A percentile compares a stretch with the other conserved stretches of the same genome.
Conservation (phyloP, 2,888 invertebrate genomes). For the Agrotis exclamationis region DNA sequence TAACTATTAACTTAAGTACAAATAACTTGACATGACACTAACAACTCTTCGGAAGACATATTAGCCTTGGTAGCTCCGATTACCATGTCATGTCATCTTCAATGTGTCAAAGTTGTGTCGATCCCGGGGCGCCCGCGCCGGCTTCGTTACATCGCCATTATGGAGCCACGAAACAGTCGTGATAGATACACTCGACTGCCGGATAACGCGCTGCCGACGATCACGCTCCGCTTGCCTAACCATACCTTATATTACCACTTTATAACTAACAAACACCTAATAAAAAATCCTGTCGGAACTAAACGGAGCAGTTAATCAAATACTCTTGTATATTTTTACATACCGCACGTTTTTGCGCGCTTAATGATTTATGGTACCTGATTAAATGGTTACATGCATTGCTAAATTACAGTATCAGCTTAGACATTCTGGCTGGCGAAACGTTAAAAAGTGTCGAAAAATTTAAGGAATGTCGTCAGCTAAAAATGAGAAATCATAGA, state of each 20-base stretch:
- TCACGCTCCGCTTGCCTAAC: constrained; percentile 59
- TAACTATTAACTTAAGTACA: constrained; percentile 19
- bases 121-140: constrained; percentile 20
- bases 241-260: constrained; percentile 47
- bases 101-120: constrained; percentile 36
- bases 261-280: constrained; percentile 34
- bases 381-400: constrained; percentile 36
- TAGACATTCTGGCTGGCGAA: constrained; percentile 1
- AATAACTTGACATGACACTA: constrained; percentile 30
- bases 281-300: constrained; percentile 67
- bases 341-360: constrained; percentile 42
- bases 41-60: constrained; percentile 35
- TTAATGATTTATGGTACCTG: constrained; percentile 39
- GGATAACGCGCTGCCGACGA: constrained; percentile 49
- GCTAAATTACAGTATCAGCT: constrained; percentile 25
- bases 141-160: constrained; percentile 13
- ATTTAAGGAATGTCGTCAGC: constrained; percentile 4
- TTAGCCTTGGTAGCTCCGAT: constrained; percentile 39
- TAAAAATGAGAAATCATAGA: constrained; percentile 17
- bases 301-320: constrained; percentile 47
- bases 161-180: constrained; percentile 36
- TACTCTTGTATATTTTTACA: constrained; percentile 45
- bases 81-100: constrained; percentile 54
- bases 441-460: neutral
- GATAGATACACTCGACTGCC: constrained; percentile 43